Conservation (phyloP, 92 coral and sea anemone genomes). For the Paragorgia papillata region DNA sequence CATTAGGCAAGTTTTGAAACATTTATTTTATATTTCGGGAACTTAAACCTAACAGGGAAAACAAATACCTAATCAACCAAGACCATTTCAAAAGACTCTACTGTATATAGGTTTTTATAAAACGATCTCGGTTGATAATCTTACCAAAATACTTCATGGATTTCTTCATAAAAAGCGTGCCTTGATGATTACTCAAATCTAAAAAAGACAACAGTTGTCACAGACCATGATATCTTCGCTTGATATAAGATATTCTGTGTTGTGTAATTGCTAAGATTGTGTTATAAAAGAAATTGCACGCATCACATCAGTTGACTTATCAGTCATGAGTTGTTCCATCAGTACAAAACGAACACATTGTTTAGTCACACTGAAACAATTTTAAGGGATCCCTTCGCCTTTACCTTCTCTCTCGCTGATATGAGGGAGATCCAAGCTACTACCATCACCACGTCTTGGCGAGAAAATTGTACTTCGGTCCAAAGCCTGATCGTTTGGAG, state of each 20-base stretch:
- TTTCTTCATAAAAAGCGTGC: slow-evolving; percentile 85
- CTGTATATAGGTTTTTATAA: not conserved
- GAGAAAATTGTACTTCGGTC: slow-evolving; percentile 81
- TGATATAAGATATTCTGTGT: not conserved
- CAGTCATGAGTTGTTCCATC: too few relatives aligned
- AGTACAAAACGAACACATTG: too few relatives aligned
- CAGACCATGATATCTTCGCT: not conserved
- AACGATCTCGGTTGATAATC: not conserved
- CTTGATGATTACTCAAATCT: slow-evolving; percentile 97
- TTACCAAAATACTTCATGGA: slow-evolving; percentile 53
- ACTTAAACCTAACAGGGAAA: not conserved
- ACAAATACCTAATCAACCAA: not conserved
- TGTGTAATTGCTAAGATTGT: not conserved
- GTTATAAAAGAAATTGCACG: not conserved
- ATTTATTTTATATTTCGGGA: not conserved
- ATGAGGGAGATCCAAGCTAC: slow-evolving; percentile 88
- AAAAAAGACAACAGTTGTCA: slow-evolving; percentile 41
- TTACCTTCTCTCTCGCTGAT: slow-evolving; percentile 99
- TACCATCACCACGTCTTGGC: slow-evolving; percentile 65
- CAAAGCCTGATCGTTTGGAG: slow-evolving; percentile 77
- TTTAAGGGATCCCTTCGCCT: too few relatives aligned
- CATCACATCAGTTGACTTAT: not conserved
- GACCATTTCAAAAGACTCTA: not conserved
- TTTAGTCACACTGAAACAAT: too few relatives aligned
- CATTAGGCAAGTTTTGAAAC: slow-evolving; percentile 3